These are phyloP conservation scores for Indri indri DNA, from an alignment of 2,113 vertebrate species.

Conservation along the genomic window DNA sequence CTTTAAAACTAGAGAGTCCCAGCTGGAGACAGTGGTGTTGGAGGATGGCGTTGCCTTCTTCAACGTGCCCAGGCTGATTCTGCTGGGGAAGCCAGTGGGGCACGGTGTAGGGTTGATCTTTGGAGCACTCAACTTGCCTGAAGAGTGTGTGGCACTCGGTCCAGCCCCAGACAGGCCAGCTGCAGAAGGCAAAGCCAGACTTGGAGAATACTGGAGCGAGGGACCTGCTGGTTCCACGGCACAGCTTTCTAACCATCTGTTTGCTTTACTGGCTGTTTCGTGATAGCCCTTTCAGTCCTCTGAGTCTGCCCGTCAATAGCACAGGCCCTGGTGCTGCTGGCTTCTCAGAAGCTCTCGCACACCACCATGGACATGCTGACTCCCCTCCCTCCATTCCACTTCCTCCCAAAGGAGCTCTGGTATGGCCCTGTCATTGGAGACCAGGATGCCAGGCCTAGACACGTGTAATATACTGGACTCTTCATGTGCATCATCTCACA, in stretches of 20 bases:
- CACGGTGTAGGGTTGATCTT: not conserved
- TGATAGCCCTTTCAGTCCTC: not conserved
- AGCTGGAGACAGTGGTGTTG: not conserved
- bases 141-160: not conserved
- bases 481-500: accelerated
- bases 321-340: not conserved
- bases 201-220: not conserved
- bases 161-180: not conserved
- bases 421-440: not conserved
- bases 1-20: not conserved
- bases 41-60: not conserved
- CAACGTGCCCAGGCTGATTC: no score
- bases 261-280: not conserved
- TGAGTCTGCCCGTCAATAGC: not conserved
- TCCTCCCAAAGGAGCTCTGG: not conserved
- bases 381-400: not conserved
- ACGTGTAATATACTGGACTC: not conserved
- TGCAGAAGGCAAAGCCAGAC: not conserved
- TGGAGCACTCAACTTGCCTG: not conserved
- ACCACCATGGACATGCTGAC: no score
- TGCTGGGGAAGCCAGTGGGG: not conserved
- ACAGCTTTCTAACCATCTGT: not conserved
- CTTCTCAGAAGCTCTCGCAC: not conserved
- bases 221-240: not conserved
- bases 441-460: no score